Base-by-base conservation (phyloP, 2,888 invertebrate genomes). In the Ellobium chinense region DNA sequence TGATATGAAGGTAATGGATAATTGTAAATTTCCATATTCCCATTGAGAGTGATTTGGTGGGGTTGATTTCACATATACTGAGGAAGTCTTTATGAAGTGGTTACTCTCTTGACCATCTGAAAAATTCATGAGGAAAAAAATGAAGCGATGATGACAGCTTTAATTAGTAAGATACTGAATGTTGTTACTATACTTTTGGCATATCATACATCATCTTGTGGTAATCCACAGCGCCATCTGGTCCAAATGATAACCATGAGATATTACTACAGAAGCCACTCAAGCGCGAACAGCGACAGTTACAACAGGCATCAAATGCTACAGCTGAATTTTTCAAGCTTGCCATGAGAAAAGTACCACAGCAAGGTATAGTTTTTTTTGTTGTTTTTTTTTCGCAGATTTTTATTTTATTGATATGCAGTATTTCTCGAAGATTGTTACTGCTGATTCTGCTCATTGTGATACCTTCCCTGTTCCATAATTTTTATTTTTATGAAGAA, bases 301-400 rank as follows among this genome's bases (percentile, higher is more conserved):
- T 27, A 29, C 62, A 60, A 31, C n/a, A 29, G 27, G 60, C 27
- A n/a, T 66, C 76, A 24, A 56, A 46, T 58, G 80, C 79, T 36
- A 80, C 82, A 54, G 58, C 46, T 58, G 82, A 82, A 56, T 58
- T 78, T 31, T 84, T 83, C 66, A 80, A 72, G 54, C 73, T 81
- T 29, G 86, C 85, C 34, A 91, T 91, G 91, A 87, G 88, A 63
- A 89, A 88, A 81, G 91, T 91, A 7, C 91, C 91, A 63, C 91
- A 91, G 66, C 89, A 89, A 85, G 91, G 91, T 91, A 70, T 68
- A 29, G 36, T 4, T 68, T 14, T 21, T 36, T 12, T 21, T 37
- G 27, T 12, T 12, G 46, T 18, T 12, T 46, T 46, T 46, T 46
- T 46, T 46, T 46, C 46, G 18, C 46, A 46, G 46, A 7, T 46